These are phyloP conservation scores for Muscicapa adusta DNA, from an alignment of 2,113 vertebrate species.

Conservation along the genomic window DNA sequence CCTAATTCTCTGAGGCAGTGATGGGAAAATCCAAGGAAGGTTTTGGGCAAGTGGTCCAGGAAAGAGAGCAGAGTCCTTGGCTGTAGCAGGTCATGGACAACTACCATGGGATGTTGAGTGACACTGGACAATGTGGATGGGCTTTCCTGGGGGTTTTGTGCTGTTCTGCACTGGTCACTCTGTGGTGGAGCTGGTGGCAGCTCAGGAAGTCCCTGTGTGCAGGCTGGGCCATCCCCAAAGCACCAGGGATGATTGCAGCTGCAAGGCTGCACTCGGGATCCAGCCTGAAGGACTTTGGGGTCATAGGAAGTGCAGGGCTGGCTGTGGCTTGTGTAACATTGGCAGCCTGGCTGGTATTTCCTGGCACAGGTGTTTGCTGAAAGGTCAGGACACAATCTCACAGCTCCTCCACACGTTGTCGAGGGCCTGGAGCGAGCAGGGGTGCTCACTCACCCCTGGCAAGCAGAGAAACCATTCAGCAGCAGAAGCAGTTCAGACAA, in stretches of 20 bases:
- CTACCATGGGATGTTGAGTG: neutral
- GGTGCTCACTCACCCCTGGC: neutral
- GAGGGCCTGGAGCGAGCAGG: neutral
- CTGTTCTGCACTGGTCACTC: neutral
- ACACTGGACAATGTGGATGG: neutral
- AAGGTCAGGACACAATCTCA: slow-evolving; percentile 48
- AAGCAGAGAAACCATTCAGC: neutral
- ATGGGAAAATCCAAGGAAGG: neutral
- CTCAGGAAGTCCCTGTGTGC: neutral
- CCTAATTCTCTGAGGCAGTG: neutral
- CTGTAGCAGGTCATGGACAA: neutral
- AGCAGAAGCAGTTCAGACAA: neutral
- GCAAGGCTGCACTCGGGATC: neutral
- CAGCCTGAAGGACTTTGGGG: neutral
- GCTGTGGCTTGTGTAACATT: neutral
- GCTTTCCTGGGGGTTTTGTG: neutral
- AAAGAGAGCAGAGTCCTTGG: neutral
- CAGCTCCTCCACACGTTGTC: neutral
- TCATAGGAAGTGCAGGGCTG: slow-evolving; percentile 24
- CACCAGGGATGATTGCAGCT: neutral
- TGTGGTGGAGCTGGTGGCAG: neutral
- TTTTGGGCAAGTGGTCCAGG: neutral
- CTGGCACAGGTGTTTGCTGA: neutral
- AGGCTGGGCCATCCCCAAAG: neutral
- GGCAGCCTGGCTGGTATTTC: slow-evolving; percentile 6